phyloP scores from a whole-genome alignment of 2,797 vertebrate genomes.

The Novumbra hubbsi region DNA sequence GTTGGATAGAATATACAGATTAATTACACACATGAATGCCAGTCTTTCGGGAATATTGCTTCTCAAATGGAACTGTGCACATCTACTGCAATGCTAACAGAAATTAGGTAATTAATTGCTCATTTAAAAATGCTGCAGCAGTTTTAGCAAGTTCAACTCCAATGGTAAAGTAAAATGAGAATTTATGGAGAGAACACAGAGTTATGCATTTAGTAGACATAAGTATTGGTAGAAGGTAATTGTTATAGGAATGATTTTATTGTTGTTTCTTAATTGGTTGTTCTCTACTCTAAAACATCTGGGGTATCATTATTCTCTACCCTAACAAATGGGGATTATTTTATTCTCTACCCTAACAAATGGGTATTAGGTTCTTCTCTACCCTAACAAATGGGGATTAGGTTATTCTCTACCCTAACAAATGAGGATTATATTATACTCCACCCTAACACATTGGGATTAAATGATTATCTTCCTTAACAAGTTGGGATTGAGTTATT shows the following conservation, averaged over 20 bases:
- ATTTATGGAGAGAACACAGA: background rate
- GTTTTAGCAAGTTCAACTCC: constrained; percentile 18
- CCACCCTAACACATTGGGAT: no score
- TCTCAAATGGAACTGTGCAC: constrained; percentile 37
- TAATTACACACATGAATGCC: constrained; percentile 49
- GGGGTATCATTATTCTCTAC: background rate
- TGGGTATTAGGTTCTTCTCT: background rate
- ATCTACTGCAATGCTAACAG: constrained; percentile 30
- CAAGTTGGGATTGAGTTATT: no score
- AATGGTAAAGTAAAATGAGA: constrained; percentile 21
- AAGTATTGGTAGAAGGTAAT: background rate
- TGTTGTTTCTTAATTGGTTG: background rate
- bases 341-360: no score
- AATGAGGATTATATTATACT: no score
- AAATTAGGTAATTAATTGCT: constrained; percentile 43
- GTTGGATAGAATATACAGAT: constrained; percentile 25
- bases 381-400: background rate
- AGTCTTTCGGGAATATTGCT: constrained; percentile 27
- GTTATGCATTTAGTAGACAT: background rate
- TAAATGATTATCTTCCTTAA: background rate
- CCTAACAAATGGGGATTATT: background rate
- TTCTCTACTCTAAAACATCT: background rate
- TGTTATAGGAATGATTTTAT: background rate
- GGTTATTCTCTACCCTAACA: background rate
- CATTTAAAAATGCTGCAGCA: constrained; percentile 36